Percentiles rank a stretch among this genome's conserved stretches.
phyloP scores from a whole-genome alignment of 2,888 invertebrate species.

The Heliconius aoede region DNA sequence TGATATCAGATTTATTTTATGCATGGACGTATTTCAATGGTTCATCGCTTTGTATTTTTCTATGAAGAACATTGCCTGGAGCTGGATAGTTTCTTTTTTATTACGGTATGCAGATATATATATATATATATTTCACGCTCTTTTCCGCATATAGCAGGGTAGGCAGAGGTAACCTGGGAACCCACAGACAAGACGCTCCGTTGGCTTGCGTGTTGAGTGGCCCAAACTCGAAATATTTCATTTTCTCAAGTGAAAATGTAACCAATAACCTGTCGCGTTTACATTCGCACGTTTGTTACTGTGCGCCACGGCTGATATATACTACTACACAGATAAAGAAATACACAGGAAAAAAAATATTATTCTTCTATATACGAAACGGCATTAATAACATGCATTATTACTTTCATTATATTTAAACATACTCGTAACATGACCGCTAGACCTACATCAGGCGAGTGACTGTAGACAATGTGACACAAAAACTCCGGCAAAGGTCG shows the following conservation, averaged over 20 bases:
- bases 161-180: no score
- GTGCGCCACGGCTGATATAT: neutral
- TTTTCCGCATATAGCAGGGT: no score
- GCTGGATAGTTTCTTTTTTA: neutral
- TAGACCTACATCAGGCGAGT: constrained; percentile 32
- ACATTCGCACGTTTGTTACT: no score
- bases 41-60: constrained; percentile 4
- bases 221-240: no score
- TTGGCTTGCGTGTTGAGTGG: neutral
- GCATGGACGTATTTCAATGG: constrained; percentile 7
- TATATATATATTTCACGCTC: neutral
- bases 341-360: neutral
- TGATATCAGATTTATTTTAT: constrained; percentile 3
- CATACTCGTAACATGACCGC: constrained; percentile 19
- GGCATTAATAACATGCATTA: neutral
- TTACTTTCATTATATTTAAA: neutral
- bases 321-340: neutral
- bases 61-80: neutral
- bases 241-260: no score
- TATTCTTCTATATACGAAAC: neutral
- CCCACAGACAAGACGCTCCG: no score
- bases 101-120: neutral
- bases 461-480: constrained; percentile 35
- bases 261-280: no score
- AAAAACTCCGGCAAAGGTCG: constrained; percentile 45